Evolutionary conservation across 92 coral and sea anemone species (phyloP), one percentile per base, ranked within the genome.

Genomic region (Epizoanthus fatuus): DNA sequence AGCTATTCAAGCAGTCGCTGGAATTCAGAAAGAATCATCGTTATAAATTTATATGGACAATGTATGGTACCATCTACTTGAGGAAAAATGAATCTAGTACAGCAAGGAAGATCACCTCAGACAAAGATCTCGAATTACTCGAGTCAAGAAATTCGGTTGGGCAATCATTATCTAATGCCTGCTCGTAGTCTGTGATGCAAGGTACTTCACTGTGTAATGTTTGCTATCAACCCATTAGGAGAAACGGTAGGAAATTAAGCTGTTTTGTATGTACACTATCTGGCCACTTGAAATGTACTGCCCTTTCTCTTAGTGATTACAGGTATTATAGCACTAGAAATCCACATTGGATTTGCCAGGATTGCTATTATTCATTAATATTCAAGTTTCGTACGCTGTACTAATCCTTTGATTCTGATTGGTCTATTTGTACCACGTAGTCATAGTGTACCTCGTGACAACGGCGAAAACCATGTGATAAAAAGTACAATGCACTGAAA

Each of bases 121-220:
- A 20, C 68, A 63, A 63, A 63, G 68, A 63, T 63, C 68, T 63
- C 39, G 68, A 63, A 63, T 4, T 17, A n/a, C 68, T 62, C 68
- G 68, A 20, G 68, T 35, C 68, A 62, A 62, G 68, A 62, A 62
- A 4, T 20, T 63, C 68, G 35, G 68, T 63, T 63, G 68, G 68
- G 68, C 68, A 63, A 4, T 63, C 39, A 4, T 0, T 19, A 63
- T 63, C 68, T 11, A 20, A 62, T 62, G 39, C 68, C 68, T n/a
- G 68, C 68, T 63, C 68, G 68, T 63, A 63, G 68, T 63, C 68
- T 63, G 68, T 63, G 68, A 63, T 19, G 68, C 68, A 63, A 63
- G 68, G 68, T 63, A 63, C 68, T 63, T 63, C 68, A 63, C 68
- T 63, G 68, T 63, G 68, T 20, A 63, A 63, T 63, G 39, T 63